Percentiles rank a stretch among this genome's conserved stretches.
Conservation (phyloP, 2,113 vertebrate genomes). For the Glaucidium brasilianum region DNA sequence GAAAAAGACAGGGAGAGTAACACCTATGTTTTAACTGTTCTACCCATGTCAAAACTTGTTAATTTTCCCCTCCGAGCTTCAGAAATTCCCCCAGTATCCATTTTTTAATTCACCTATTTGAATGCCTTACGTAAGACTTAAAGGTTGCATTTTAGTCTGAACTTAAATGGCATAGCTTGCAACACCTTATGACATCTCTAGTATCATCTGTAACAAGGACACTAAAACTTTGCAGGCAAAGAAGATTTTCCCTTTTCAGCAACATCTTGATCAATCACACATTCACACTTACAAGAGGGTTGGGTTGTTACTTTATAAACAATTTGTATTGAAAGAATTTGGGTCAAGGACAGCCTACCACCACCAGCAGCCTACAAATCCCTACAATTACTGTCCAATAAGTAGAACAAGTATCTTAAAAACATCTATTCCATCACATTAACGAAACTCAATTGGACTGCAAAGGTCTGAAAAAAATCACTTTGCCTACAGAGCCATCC, state of each 20-base stretch:
- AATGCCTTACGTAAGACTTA: not conserved
- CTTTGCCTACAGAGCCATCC: not conserved
- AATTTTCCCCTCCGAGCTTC: not conserved
- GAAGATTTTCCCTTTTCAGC: not conserved
- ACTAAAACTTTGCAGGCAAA: not conserved
- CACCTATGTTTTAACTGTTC: not conserved
- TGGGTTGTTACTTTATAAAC: not conserved
- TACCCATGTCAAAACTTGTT: not conserved
- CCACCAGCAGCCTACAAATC: not conserved
- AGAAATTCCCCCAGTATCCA: not conserved
- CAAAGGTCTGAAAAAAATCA: not conserved
- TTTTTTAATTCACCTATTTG: not conserved
- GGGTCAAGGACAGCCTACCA: not conserved
- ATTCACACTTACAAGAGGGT: not conserved
- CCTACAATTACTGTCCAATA: not conserved
- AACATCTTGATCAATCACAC: not conserved
- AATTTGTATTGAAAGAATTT: not conserved
- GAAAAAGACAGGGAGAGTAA: not conserved
- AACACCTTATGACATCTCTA: not conserved
- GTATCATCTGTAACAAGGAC: not conserved
- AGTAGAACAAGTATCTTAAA: not conserved
- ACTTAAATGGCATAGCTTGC: not conserved
- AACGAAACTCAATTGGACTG: not conserved
- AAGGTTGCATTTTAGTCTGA: not conserved
- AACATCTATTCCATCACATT: not conserved